Evolutionary conservation across 2,113 vertebrate species (phyloP).

Genomic region (Mellivora capensis): DNA sequence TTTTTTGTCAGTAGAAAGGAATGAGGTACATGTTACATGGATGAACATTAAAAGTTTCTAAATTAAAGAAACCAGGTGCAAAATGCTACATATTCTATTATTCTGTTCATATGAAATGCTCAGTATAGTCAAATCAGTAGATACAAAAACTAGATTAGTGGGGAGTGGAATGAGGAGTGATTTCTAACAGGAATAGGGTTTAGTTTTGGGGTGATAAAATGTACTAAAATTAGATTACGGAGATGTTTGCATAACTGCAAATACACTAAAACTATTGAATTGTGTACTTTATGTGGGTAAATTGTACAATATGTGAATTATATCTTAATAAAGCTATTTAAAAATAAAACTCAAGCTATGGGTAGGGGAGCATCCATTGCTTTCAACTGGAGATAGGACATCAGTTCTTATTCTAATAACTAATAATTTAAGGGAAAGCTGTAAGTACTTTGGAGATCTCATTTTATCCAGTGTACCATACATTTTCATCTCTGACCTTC

Average conservation of each 20-base stretch:
- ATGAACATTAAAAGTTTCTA: not conserved
- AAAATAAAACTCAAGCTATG: not conserved
- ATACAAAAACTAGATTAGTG: not conserved
- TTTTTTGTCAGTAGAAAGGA: not conserved
- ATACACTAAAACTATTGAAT: not conserved
- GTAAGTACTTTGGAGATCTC: not conserved
- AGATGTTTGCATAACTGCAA: not conserved
- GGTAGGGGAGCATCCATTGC: not conserved
- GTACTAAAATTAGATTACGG: not conserved
- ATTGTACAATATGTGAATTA: not conserved
- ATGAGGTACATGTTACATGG: not conserved
- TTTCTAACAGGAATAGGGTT: not conserved
- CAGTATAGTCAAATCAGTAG: not conserved
- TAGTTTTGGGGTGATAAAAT: not conserved
- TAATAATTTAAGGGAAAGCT: not conserved
- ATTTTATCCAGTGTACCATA: not conserved
- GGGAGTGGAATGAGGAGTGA: not conserved
- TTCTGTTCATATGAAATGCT: not conserved
- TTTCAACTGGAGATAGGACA: not conserved
- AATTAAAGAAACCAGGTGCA: not conserved
- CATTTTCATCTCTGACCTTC: not conserved
- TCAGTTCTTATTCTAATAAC: not conserved
- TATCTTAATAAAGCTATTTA: not conserved
- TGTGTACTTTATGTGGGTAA: not conserved
- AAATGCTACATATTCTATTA: not conserved